Conservation (phyloP, 2,888 invertebrate species). For the Diadromus collaris region DNA sequence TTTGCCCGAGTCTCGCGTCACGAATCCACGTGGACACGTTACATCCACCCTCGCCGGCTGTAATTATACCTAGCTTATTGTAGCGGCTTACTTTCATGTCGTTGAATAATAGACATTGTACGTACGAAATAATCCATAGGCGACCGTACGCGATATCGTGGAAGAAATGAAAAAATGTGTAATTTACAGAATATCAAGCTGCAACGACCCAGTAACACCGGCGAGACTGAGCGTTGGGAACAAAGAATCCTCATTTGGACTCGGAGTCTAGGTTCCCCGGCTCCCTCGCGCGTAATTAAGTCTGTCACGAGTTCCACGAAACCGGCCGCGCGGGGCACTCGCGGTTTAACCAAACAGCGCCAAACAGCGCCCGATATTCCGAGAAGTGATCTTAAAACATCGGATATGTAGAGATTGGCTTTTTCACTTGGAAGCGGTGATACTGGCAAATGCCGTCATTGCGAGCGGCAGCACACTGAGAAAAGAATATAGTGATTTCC, state of each 20-base stretch:
- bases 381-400: neutral
- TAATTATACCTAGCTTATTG: constrained; percentile 44
- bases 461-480: neutral
- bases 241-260: neutral
- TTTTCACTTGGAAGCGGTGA: neutral
- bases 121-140: constrained; percentile 5
- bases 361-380: too few relatives aligned
- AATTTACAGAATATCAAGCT: neutral
- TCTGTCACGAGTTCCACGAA: neutral
- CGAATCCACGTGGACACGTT: constrained; percentile 48
- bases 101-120: constrained; percentile 9
- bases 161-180: neutral
- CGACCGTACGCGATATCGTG: neutral
- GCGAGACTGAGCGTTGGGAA: neutral
- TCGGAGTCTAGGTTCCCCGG: neutral
- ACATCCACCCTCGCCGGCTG: constrained; percentile 22
- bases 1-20: constrained; percentile 41
- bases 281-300: neutral
- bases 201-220: neutral
- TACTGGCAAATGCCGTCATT: constrained; percentile 3
- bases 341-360: too few relatives aligned
- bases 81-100: constrained; percentile 34
- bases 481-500: too few relatives aligned
- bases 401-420: neutral
- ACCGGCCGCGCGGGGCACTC: neutral